Evolutionary conservation across 2,888 invertebrate species (phyloP).

Genomic region (Ligdia adustata): DNA sequence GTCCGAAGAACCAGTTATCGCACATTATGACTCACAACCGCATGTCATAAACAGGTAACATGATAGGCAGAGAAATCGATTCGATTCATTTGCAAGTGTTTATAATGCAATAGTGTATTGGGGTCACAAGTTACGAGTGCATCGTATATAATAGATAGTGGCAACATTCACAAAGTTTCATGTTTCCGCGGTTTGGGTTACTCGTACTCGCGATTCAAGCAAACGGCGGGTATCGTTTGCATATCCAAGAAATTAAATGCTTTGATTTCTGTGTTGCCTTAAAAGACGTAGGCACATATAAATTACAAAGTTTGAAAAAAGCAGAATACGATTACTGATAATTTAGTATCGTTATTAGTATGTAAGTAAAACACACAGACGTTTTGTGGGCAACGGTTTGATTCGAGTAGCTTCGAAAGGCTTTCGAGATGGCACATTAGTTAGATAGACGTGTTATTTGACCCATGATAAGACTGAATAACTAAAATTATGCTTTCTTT

Average conservation of each 20-base stretch:
- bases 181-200: slow-evolving; percentile 45
- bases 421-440: too few relatives aligned
- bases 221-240: not conserved
- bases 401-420: too few relatives aligned
- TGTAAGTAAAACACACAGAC: too few relatives aligned
- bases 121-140: slow-evolving; percentile 22
- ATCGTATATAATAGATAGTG: slow-evolving; percentile 23
- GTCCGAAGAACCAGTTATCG: slow-evolving; percentile 7
- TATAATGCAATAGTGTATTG: slow-evolving; percentile 21
- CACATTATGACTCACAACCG: slow-evolving; percentile 28
- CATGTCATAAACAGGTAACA: slow-evolving; percentile 20
- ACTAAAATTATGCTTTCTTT: too few relatives aligned
- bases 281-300: too few relatives aligned
- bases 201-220: slow-evolving; percentile 8
- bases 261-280: too few relatives aligned
- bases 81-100: slow-evolving; percentile 21
- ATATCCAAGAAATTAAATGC: slow-evolving; percentile 1
- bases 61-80: slow-evolving; percentile 20
- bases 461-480: too few relatives aligned
- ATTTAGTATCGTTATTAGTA: too few relatives aligned
- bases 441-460: too few relatives aligned
- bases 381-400: too few relatives aligned
- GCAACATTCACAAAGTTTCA: slow-evolving; percentile 47
- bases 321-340: too few relatives aligned
- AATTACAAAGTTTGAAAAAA: too few relatives aligned